Evolutionary conservation across 37 sponge, comb jelly and placozoan species (phyloP).

Genomic region (Spongia lamella): DNA sequence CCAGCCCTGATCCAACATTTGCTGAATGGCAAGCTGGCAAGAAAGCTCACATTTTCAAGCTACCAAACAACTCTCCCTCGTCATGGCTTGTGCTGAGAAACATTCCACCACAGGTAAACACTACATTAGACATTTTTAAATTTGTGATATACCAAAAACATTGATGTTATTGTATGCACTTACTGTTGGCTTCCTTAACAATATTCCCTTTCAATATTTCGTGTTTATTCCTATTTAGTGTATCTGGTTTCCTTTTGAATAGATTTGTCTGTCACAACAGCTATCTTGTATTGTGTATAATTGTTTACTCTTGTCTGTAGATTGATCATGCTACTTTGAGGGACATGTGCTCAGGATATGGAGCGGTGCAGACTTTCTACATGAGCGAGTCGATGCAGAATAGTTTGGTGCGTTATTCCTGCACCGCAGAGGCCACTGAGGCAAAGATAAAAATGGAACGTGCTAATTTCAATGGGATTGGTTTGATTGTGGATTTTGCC

Average conservation of each 20-base stretch:
- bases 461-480: conserved; percentile 36
- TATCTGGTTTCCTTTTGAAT: no score
- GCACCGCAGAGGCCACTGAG: conserved; percentile 33
- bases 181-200: background rate
- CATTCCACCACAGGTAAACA: conserved; percentile 44
- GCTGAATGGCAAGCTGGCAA: conserved; percentile 68
- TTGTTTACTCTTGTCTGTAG: conserved; percentile 1
- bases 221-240: background rate
- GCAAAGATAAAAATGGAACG: conserved; percentile 58
- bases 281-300: no score
- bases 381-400: conserved; percentile 10
- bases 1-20: conserved; percentile 50
- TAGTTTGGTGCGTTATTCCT: conserved; percentile 41
- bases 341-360: conserved; percentile 55
- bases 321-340: conserved; percentile 36
- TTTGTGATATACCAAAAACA: no score
- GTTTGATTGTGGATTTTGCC: conserved; percentile 33
- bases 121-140: no score
- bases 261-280: no score
- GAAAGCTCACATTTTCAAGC: conserved; percentile 58
- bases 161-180: background rate
- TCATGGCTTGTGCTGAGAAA: conserved; percentile 59
- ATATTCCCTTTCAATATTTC: background rate
- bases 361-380: conserved; percentile 24
- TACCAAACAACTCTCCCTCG: conserved; percentile 46